A percentile compares a stretch with the other conserved stretches of the same genome.
Evolutionary conservation across 2,797 vertebrate genomes (phyloP).

Genomic region (Antrozous pallidus): DNA sequence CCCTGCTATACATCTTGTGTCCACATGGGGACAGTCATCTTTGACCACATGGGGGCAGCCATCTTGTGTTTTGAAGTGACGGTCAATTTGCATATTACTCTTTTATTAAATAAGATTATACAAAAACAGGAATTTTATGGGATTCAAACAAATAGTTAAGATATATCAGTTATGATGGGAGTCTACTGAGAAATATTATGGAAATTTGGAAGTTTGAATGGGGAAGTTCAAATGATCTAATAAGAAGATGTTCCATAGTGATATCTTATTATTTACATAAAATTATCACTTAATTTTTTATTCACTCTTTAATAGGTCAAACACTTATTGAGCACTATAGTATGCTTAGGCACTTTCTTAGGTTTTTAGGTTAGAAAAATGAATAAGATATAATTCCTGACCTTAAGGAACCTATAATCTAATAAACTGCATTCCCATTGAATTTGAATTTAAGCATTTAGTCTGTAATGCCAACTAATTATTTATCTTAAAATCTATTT

Average conservation of each 20-base stretch:
- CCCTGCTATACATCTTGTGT: too few relatives aligned
- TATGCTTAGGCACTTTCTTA: neutral
- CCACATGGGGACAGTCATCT: too few relatives aligned
- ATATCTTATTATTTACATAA: neutral
- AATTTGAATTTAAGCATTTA: slow-evolving; percentile 29
- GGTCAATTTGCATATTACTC: too few relatives aligned
- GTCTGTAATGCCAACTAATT: neutral
- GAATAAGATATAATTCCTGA: neutral
- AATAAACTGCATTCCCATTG: neutral
- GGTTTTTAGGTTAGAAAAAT: neutral
- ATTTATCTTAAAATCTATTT: neutral
- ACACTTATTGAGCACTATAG: neutral
- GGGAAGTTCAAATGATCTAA: neutral
- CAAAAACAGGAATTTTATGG: neutral
- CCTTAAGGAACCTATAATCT: neutral
- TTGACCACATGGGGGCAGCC: too few relatives aligned
- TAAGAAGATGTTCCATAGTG: neutral
- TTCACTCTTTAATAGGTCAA: neutral
- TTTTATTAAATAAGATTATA: too few relatives aligned
- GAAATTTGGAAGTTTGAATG: neutral
- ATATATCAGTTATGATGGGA: neutral
- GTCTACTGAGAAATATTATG: neutral
- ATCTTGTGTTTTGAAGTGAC: too few relatives aligned
- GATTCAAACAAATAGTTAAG: neutral
- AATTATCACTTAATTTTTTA: neutral